Conservation (phyloP, 64 coral and sea anemone species). For the Astreopora myriophthalma region DNA sequence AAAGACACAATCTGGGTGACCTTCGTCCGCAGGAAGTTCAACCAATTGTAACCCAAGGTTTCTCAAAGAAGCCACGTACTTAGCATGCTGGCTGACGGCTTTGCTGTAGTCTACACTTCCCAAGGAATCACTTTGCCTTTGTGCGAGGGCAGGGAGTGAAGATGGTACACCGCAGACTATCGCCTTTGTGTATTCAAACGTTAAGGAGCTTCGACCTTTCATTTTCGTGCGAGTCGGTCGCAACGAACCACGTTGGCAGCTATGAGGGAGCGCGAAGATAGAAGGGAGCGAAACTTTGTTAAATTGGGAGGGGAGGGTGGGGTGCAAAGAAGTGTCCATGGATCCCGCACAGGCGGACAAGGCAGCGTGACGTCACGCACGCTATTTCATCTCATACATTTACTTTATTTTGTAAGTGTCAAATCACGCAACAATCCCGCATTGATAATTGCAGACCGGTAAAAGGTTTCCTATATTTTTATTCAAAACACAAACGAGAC, state of each 20-base stretch:
- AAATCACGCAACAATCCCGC: too few species aligned
- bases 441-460: too few species aligned
- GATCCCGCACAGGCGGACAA: too few species aligned
- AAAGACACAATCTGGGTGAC: slow-evolving; percentile 94
- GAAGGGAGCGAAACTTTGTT: too few species aligned
- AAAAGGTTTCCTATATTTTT: too few species aligned
- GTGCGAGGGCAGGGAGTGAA: slow-evolving; percentile 70
- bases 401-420: too few species aligned
- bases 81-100: slow-evolving; percentile 52
- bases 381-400: too few species aligned
- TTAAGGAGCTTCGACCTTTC: neutral
- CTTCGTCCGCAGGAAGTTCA: slow-evolving; percentile 68
- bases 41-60: slow-evolving; percentile 81
- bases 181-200: slow-evolving; percentile 76
- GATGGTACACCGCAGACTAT: slow-evolving; percentile 80
- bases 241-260: neutral
- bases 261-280: too few species aligned
- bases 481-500: too few species aligned
- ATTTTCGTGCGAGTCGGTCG: neutral
- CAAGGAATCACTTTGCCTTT: slow-evolving; percentile 31
- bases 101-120: slow-evolving; percentile 59
- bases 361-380: too few species aligned
- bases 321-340: too few species aligned
- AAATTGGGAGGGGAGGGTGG: too few species aligned
- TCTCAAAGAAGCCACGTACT: slow-evolving; percentile 79